Percentiles rank a stretch among this genome's conserved stretches.
Conservation (phyloP, 2,113 vertebrate species). For the Petroica traversi region DNA sequence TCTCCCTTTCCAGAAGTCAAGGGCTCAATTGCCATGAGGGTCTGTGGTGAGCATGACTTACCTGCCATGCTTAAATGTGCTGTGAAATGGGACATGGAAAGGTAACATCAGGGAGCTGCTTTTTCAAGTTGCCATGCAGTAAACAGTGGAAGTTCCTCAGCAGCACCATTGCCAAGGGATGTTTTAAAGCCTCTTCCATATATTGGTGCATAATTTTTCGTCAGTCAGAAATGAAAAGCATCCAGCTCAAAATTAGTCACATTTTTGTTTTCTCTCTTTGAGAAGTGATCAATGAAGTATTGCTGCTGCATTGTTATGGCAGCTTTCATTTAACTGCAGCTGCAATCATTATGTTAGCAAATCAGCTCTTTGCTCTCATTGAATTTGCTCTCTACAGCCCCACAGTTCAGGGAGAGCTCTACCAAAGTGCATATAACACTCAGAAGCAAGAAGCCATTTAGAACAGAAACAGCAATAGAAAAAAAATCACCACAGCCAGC, state of each 20-base stretch:
- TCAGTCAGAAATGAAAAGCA: background rate
- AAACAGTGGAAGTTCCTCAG: background rate
- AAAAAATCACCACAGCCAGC: background rate
- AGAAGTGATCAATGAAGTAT: background rate
- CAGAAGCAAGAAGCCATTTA: slow-evolving; percentile 13
- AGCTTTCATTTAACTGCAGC: slow-evolving; percentile 18
- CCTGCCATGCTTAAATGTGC: background rate
- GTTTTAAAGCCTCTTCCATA: background rate
- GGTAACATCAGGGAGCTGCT: background rate
- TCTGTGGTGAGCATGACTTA: background rate
- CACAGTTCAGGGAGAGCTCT: background rate
- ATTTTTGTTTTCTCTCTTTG: background rate
- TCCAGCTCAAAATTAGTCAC: background rate
- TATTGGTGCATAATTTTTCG: background rate
- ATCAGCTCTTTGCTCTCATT: background rate
- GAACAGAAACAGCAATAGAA: background rate
- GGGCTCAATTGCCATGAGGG: background rate
- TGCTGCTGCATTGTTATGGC: background rate
- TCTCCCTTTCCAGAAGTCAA: background rate
- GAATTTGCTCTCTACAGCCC: background rate
- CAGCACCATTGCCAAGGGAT: background rate
- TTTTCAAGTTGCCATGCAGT: background rate
- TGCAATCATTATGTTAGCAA: background rate
- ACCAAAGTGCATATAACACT: background rate
- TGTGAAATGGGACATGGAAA: background rate